Percentiles rank a stretch among this genome's conserved stretches.
These are phyloP conservation scores for Sphyrna mokarran DNA, from an alignment of 2,113 vertebrate genomes.

Conservation along the genomic window DNA sequence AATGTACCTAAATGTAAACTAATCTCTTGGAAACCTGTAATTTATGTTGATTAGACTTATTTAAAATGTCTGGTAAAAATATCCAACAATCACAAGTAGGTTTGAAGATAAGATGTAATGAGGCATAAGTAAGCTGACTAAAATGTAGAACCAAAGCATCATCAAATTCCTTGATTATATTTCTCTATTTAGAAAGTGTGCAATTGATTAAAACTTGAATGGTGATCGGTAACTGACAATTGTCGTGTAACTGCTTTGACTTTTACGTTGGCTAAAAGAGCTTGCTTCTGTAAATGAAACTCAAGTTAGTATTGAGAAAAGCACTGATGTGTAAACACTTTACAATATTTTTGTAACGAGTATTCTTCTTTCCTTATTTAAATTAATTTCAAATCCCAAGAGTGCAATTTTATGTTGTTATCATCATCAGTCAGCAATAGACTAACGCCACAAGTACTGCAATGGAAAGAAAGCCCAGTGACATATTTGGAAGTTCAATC, in stretches of 20 bases:
- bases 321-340: background rate
- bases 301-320: background rate
- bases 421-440: background rate
- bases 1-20: background rate
- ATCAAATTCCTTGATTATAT: background rate
- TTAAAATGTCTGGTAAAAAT: background rate
- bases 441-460: too few species aligned
- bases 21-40: conserved; percentile 11
- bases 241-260: background rate
- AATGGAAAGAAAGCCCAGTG: background rate
- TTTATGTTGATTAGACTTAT: conserved; percentile 12
- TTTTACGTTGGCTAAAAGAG: background rate
- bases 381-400: background rate
- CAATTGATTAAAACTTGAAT: background rate
- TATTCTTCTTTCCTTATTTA: background rate
- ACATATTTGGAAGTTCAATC: background rate
- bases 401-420: background rate
- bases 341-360: background rate
- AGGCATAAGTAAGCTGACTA: background rate
- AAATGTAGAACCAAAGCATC: background rate
- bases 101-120: background rate
- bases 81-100: background rate
- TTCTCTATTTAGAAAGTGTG: background rate
- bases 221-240: background rate
- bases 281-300: background rate